Evolutionary conservation across 2,113 vertebrate species (phyloP), one percentile per base, ranked within the genome.

Genomic region (Pseudopodoces humilis): DNA sequence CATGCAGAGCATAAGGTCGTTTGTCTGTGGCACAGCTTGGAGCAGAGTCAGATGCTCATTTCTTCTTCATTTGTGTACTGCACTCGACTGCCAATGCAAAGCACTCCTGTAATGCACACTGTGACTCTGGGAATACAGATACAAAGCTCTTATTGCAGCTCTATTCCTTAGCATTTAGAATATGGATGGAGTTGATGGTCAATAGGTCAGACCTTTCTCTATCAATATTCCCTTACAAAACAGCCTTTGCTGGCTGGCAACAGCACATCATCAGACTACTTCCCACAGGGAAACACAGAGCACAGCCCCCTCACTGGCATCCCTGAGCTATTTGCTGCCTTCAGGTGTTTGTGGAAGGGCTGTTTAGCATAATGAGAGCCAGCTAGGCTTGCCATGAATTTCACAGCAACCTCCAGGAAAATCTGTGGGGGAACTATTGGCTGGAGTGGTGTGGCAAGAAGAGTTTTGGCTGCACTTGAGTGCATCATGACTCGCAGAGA

Each of bases 291-390:
- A 65, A 77, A 67, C 10, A 11, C 65, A 52, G 49, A 58, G 19
- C 83, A 67, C 50, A 94, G 31, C 39, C 39, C 47, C n/a, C 47
- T n/a, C 33, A 7, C 85, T 89, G 77, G 37, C 78, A 75, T 58
- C 78, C 78, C 84, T 20, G 82, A 88, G 67, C 74, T 77, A 33
- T 49, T 86, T 75, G 67, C 63, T 74, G 39, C 52, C 86, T 96
- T 95, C 83, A 96, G 96, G 87, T 96, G 62, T 72, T 81, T 83
- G 65, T 56, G 68, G 64, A 91, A 93, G 53, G 72, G 69, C 55
- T 84, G 62, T 41, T 91, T 8, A 77, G 68, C 67, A 59, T 56
- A 83, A 86, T 4, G 65, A 94, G 78, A 91, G 47, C 28, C 59
- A 90, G 68, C 49, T 81, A 56, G 1, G 6, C 58, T 88, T 94